phyloP scores from a whole-genome alignment of 2,888 invertebrate species.

The Agrotis puta region DNA sequence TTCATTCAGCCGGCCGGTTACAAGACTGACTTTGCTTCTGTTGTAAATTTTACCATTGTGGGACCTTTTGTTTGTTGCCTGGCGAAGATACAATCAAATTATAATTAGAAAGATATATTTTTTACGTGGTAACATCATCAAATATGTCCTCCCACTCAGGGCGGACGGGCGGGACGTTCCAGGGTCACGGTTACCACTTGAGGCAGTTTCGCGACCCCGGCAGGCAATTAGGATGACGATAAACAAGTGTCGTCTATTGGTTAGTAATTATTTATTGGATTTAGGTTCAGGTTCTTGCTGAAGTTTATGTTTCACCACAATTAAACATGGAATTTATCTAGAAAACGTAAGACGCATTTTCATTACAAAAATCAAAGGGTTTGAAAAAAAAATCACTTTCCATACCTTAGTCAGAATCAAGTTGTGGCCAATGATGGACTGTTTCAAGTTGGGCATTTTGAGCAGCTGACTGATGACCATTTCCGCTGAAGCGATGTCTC shows the following conservation, averaged over 20 bases:
- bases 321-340: neutral
- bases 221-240: too few relatives aligned
- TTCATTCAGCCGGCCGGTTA: conserved; percentile 74
- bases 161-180: too few relatives aligned
- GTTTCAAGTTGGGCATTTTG: conserved; percentile 74
- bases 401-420: conserved; percentile 80
- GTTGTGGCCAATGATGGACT: conserved; percentile 70
- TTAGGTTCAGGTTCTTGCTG: neutral
- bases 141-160: too few relatives aligned
- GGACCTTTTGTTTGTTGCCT: conserved; percentile 69
- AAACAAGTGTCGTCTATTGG: neutral
- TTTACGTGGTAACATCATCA: too few relatives aligned
- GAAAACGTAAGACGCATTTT: neutral
- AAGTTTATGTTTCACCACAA: neutral
- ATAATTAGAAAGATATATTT: neutral
- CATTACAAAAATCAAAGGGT: too few relatives aligned
- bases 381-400: too few relatives aligned
- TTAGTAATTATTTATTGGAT: neutral
- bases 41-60: conserved; percentile 60
- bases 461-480: conserved; percentile 74
- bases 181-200: too few relatives aligned
- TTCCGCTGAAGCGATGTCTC: conserved; percentile 73
- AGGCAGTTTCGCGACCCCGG: too few relatives aligned
- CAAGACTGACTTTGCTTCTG: conserved; percentile 68
- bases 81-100: conserved; percentile 30